Evolutionary conservation across 2,888 invertebrate genomes (phyloP), one percentile per base, ranked within the genome.

Genomic region (Dinocampus coccinellae): DNA sequence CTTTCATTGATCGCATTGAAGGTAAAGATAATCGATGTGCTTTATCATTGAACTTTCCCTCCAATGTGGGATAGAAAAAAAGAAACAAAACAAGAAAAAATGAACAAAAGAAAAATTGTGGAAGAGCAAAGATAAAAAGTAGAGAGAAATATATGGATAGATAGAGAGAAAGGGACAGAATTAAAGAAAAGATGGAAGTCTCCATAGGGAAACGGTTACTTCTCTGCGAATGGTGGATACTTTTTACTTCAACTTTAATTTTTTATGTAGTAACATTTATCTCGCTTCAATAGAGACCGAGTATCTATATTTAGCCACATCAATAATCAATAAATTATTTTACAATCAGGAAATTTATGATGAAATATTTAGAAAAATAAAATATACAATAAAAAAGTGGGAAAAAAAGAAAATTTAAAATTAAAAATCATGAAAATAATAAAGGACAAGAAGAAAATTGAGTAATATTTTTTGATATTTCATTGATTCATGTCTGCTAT

Each of bases 171-270:
- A 11, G 4, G 7, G 26, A n/a, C 3, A 55, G 20, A 7, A 20
- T 13, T 0, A 24, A 57, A 26, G 57, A 7, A 47, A 57, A n/a
- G 24, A 55, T 55, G 26, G 24, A 22, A 11, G 55, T 55, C 47
- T 63, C 52, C 39, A n/a, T 10, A 29, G 52, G 47, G 63, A 29
- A 11, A 47, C n/a, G 16, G 9, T 33, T 13, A 7, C 26, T 42
- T 47, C 39, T 10, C 52, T 63, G 10, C 22, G 52, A 63, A 63
- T 63, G 33, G 47, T 33, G 52, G 47, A 13, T 52, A 52, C 52
- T 65, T 65, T 65, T 65, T 34, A 52, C n/a, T 65, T n/a, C 22
- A 24, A 20, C 34, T 65, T 53, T 13, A 47, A 53, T 16, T 53
- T 55, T 55, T 53, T 55, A 65, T 65, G 11, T 33, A 55, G 34